phyloP scores from a whole-genome alignment of 2,797 vertebrate genomes.

The Tympanoctomys barrerae region DNA sequence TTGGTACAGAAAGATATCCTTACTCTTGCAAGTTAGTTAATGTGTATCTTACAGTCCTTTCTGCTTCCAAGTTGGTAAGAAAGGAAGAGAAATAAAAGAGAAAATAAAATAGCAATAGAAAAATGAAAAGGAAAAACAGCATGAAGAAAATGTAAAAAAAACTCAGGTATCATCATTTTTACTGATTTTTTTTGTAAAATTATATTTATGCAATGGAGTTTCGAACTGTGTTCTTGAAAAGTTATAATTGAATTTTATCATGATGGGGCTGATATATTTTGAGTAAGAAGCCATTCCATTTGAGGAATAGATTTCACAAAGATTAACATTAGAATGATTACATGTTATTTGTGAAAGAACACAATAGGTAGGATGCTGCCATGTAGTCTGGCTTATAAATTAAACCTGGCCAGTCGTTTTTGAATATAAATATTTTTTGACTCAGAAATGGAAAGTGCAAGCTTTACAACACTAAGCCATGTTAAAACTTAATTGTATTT shows the following conservation, averaged over 20 bases:
- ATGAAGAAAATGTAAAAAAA: not conserved
- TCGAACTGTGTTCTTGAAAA: constrained; percentile 63
- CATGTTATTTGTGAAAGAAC: constrained; percentile 58
- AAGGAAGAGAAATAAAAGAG: not conserved
- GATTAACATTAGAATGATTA: constrained; percentile 79
- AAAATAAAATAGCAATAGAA: not conserved
- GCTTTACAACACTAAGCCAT: constrained; percentile 18
- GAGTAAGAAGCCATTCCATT: not conserved
- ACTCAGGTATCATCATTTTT: constrained; percentile 47
- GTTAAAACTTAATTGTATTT: constrained; percentile 76
- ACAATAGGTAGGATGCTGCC: constrained; percentile 64
- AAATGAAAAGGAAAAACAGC: not conserved
- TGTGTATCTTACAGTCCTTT: not conserved
- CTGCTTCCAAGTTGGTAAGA: not conserved
- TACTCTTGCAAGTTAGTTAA: not conserved
- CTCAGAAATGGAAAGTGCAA: constrained; percentile 64
- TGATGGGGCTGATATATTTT: constrained; percentile 40
- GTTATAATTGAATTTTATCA: constrained; percentile 59
- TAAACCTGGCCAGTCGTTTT: constrained; percentile 62
- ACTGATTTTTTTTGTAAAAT: constrained; percentile 70
- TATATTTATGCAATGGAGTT: constrained; percentile 28
- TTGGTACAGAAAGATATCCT: not conserved
- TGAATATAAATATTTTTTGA: constrained; percentile 69
- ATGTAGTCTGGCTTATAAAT: constrained; percentile 64
- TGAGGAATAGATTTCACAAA: constrained; percentile 69